Base-by-base conservation (phyloP, 2,113 vertebrate genomes). In the Edolisoma coerulescens region DNA sequence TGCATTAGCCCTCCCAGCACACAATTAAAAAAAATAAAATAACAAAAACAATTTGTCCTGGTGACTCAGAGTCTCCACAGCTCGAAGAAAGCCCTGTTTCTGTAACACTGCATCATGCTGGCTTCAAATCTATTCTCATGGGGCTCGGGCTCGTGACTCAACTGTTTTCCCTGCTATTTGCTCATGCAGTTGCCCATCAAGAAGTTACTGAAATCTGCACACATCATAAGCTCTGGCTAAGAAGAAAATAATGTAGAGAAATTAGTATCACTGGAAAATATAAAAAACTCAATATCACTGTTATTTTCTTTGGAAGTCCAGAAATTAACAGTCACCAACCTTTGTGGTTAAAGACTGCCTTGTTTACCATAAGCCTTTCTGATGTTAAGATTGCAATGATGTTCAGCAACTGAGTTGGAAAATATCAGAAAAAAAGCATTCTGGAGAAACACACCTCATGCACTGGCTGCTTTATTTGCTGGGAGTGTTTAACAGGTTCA, bases 41-140 rank as follows among this genome's bases (percentile, higher is more conserved):
- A 76, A 77, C 9, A 53, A 90, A 94, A 94, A 94, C 94, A 96
- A 90, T 84, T 92, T 93, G 92, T 93, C 49, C 91, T 50, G 71
- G 94, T 96, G 95, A 96, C 90, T 95, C 94, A 95, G 94, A 95
- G 45, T 89, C 91, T 93, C 93, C 95, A 89, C 1, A 0, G 49
- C 69, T 68, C 10, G 42, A 91, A 93, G 81, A 71, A 81, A 97
- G 84, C 69, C 21, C 69, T 93, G 87, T 87, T 95, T 77, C 91
- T 89, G 59, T 50, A 90, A 63, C 73, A 39, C 88, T 73, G 64
- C 86, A 77, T 93, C 63, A 9, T 52, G 56, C 70, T 90, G 89
- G 44, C 92, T 84, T 90, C 95, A 82, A 11, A 95, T 76, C 84
- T 95, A 33, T 75, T 64, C 91, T 70, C 91, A 39, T 37, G 95